Conservation (phyloP, 2,888 invertebrate genomes). For the Ennomos fuscantarius region DNA sequence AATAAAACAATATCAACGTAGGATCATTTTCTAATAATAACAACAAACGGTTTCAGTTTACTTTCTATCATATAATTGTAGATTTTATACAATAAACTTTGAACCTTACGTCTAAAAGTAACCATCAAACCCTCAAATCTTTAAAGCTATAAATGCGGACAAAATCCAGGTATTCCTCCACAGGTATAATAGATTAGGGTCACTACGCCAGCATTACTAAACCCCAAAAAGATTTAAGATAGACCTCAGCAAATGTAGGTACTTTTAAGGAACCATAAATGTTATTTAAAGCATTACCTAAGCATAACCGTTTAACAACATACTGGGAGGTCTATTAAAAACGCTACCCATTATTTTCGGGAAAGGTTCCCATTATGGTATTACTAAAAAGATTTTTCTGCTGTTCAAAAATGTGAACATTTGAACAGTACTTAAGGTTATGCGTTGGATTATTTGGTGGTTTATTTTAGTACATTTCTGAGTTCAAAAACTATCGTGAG, state of each 20-base stretch:
- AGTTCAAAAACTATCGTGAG: too few species aligned
- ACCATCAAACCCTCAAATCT: too few species aligned
- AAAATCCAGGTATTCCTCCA: background rate
- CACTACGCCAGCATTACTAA: constrained; percentile 2
- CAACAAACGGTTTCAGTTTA: too few species aligned
- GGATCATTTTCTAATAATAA: too few species aligned
- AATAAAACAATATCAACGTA: too few species aligned
- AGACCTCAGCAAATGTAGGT: constrained; percentile 3
- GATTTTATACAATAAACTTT: too few species aligned
- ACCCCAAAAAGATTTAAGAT: constrained; percentile 13
- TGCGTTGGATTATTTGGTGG: background rate
- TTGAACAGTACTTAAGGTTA: constrained; percentile 1
- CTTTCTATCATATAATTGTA: too few species aligned
- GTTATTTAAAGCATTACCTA: constrained; percentile 24
- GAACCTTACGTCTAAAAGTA: too few species aligned
- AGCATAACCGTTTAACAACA: constrained; percentile 27
- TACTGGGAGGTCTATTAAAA: constrained; percentile 32
- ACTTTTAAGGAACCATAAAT: constrained; percentile 5
- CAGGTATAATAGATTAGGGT: constrained; percentile 11
- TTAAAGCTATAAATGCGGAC: too few species aligned
- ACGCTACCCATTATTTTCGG: constrained; percentile 20
- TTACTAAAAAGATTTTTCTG: constrained; percentile 7
- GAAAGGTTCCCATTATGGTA: constrained; percentile 30
- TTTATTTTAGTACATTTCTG: too few species aligned
- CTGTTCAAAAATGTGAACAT: too few species aligned